phyloP scores from a whole-genome alignment of 2,888 invertebrate species.

The Rhagonycha lutea region DNA sequence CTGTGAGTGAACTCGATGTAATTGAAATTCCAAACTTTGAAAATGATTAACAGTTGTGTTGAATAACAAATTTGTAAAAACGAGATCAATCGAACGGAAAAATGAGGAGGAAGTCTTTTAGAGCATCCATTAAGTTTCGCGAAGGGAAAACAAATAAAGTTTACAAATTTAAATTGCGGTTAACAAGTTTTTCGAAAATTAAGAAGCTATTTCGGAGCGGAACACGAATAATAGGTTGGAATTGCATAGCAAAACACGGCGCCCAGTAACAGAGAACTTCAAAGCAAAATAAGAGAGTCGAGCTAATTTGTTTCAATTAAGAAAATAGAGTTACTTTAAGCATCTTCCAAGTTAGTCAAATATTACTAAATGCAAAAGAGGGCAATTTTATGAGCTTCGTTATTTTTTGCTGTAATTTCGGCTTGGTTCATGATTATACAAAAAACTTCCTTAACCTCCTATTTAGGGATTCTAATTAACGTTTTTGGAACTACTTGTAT shows the following conservation, averaged over 20 bases:
- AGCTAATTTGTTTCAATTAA: constrained; percentile 53
- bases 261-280: constrained; percentile 44
- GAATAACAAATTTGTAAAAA: constrained; percentile 17
- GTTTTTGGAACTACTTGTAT: not conserved
- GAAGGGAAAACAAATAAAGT: constrained; percentile 50
- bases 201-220: constrained; percentile 51
- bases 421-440: not conserved
- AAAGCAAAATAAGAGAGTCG: constrained; percentile 45
- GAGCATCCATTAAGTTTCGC: not conserved
- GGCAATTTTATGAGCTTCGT: constrained; percentile 6
- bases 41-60: constrained; percentile 39
- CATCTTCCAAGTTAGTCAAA: constrained; percentile 37
- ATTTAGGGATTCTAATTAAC: constrained; percentile 12
- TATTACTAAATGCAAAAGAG: constrained; percentile 26
- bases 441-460: constrained; percentile 10
- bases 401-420: constrained; percentile 6
- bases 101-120: not conserved
- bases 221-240: constrained; percentile 50
- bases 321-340: constrained; percentile 50
- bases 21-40: constrained; percentile 46
- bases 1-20: constrained; percentile 46
- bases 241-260: constrained; percentile 42
- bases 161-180: constrained; percentile 53
- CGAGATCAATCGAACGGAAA: not conserved
- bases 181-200: constrained; percentile 53